Evolutionary conservation across 2,797 vertebrate species (phyloP), one percentile per base, ranked within the genome.

Genomic region (Acipenser transmontanus): DNA sequence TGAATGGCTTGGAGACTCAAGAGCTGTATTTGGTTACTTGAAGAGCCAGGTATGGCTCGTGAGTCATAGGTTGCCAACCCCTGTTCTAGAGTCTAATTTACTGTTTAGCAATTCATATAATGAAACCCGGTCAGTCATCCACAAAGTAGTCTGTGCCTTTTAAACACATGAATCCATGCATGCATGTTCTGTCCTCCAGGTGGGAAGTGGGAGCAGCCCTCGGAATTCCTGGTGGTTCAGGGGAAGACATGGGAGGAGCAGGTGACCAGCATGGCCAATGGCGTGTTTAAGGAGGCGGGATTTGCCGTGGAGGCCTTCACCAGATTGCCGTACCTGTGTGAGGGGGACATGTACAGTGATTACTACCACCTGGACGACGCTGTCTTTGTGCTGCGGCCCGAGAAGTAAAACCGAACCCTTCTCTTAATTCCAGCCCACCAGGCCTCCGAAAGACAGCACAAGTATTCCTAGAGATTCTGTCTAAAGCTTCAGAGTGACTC

Each of bases 301-400:
- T 94, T 99, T 69, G 89, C 89, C 70, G 91, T 99, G 6, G 94
- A 98, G 77, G 90, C 93, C 10, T 91, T 99, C 78, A 99, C 96
- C 47, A 92, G 97, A 67, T 76, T 99, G 80, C 97, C 96, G 0
- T 98, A 99, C 83, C 88, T 99, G 65, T 99, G 97, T 48, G 97
- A 99, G 74, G 96, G 97, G 2, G 97, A 99, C 80, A 95, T 98
- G 93, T 95, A 98, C 51, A 95, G 94, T 52, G 95, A 98, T 79
- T 98, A 96, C 87, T 99, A 98, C 0, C 90, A 97, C 34, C 86
- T 99, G 60, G 95, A 99, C 12, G 96, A 98, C 47, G 97, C 94
- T 0, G 96, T 99, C 74, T 98, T 99, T 49, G 88, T 99, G 56
- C 92, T 99, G 8, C 96, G 85, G 69, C 91, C 92, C 13, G 86